Evolutionary conservation across 1,140 invertebrate genomes (phyloP), one percentile per base, ranked within the genome.

Genomic region (Aphaenogaster floridana): DNA sequence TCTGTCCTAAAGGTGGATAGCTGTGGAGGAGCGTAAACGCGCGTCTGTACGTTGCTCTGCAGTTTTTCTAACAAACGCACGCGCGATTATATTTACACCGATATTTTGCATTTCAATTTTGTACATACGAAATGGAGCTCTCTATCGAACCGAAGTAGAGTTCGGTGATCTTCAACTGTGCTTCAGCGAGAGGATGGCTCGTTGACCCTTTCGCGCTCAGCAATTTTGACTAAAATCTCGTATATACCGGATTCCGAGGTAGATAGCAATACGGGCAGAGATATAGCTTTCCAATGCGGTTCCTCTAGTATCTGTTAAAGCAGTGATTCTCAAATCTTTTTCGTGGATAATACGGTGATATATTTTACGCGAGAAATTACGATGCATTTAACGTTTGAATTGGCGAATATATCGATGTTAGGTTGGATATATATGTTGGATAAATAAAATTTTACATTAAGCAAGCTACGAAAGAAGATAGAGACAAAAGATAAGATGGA

Each of bases 91-190:
- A 52, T 69, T 80, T 52, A 36, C 48, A 9, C n/a, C n/a, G 34
- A 68, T 52, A 9, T 54, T 80, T 68, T 69, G 61, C 61, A 80
- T 68, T 80, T 42, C 63, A 68, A 68, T 80, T 68, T 69, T 68
- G 48, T 54, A 42, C 13, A n/a, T 7, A 8, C 34, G 8, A 48
- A 13, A 78, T 48, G 21, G 42, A 66, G 28, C 11, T 66, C 21
- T 64, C 8, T 17, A 28, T 68, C 13, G 15, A 42, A 68, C 7
- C 45, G 34, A 66, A 50, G 45, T 36, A 28, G 78, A 4, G 9
- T 54, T 71, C 64, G 78, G 1, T 50, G 34, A 81, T 69, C 21
- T 54, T 69, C 39, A 77, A 39, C 39, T 28, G 28, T 28, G 36
- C 7, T 68, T 68, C 34, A 36, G 21, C 57, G 17, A 74, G 28